Base-by-base conservation (phyloP, 2,797 vertebrate genomes). In the Sphaeramia orbicularis region DNA sequence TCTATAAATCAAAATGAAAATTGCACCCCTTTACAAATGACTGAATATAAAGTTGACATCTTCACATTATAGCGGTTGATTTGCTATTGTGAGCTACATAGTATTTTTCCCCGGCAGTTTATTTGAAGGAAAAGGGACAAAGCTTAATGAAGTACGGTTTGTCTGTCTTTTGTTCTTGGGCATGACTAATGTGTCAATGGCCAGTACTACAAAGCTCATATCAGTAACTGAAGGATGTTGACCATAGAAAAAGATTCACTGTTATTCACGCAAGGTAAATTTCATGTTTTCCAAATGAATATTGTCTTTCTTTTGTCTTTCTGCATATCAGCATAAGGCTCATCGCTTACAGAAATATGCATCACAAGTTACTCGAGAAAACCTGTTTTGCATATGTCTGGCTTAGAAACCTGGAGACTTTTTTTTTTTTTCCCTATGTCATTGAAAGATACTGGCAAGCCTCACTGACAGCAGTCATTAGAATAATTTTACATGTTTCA, bases 1-100 rank as follows among this genome's bases (percentile, higher is more conserved):
- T 90, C 86, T 76, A 92, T 96, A 94, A 94, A 95, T 95, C 94
- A 86, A 93, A 89, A 92, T 85, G 87, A 92, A 95, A 92, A 94
- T 69, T 73, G 89, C 89, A 91, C 76, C 89, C 90, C 91, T 87
- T 84, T 87, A 89, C 79, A 93, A 93, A 94, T 88, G 86, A 76
- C 69, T 88, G 86, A 94, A 84, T 91, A 89, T 94, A 94, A 90
- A 84, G 75, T 76, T 94, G 92, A 93, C 91, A 92, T 91, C 88
- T 88, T 69, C 85, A 57, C 90, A 89, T 94, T 93, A 94, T 88
- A 81, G 86, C 76, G 69, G 74, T 90, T 94, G 87, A 92, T 95
- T 94, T 94, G 89, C 62, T 92, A 74, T 93, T 86, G 91, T 91
- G 80, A 76, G 83, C 89, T 78, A 78, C 72, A 78, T 88, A 83